A percentile compares a stretch with the other conserved stretches of the same genome.
These are phyloP conservation scores for Beroe ovata DNA, from an alignment of 37 sponge, comb jelly and placozoan species.

Conservation along the genomic window DNA sequence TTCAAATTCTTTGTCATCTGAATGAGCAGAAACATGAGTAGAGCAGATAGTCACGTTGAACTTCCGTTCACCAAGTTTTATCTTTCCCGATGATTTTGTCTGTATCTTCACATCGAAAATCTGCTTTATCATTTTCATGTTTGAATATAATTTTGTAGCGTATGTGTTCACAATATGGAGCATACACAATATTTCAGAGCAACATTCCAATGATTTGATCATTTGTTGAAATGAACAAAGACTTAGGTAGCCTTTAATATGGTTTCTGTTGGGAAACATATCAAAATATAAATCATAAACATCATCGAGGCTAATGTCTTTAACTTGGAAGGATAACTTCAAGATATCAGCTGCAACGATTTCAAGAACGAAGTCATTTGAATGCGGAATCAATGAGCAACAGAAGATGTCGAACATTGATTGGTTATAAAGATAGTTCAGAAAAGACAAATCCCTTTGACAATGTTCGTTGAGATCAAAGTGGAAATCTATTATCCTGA, in stretches of 20 bases:
- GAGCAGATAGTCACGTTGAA: not conserved
- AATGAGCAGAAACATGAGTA: not conserved
- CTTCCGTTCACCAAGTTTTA: not conserved
- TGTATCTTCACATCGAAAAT: not conserved
- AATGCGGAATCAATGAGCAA: not conserved
- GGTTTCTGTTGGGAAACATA: not conserved
- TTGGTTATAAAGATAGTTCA: conserved; percentile 43
- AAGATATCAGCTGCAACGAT: conserved; percentile 13
- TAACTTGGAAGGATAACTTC: not conserved
- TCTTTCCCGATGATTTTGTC: not conserved
- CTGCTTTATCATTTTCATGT: not conserved
- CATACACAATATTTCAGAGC: not conserved
- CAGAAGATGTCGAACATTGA: not conserved
- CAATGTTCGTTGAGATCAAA: not conserved
- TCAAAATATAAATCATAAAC: conserved; percentile 48
- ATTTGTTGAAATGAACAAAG: not conserved
- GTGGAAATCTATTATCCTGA: conserved; percentile 21
- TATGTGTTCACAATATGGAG: conserved; percentile 20
- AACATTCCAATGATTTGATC: not conserved
- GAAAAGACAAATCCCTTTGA: not conserved
- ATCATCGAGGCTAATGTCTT: not conserved
- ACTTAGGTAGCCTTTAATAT: not conserved
- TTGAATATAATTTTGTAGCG: not conserved
- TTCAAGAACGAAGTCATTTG: not conserved
- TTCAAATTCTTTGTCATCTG: conserved; percentile 39